Percentiles rank a stretch among this genome's conserved stretches.
These are phyloP conservation scores for Cantharis rufa DNA, from an alignment of 2,888 invertebrate species.

Conservation along the genomic window DNA sequence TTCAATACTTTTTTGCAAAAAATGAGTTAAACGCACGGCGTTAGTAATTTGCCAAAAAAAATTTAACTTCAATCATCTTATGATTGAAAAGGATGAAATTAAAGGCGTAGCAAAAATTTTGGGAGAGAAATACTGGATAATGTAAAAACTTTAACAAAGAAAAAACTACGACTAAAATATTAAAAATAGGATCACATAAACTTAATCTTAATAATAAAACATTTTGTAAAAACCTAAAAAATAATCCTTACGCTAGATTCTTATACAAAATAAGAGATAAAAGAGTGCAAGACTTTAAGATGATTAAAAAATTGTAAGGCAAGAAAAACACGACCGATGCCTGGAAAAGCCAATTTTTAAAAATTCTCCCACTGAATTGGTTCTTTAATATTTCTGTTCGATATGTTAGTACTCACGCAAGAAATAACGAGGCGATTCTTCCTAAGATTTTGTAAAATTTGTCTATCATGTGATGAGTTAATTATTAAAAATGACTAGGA, in stretches of 20 bases:
- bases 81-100: conserved; percentile 25
- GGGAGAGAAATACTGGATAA: conserved; percentile 49
- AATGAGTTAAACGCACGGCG: not conserved
- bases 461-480: not conserved
- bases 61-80: not conserved
- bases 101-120: conserved; percentile 34
- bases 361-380: not conserved
- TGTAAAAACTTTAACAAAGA: conserved; percentile 46
- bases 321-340: not conserved
- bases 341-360: not conserved
- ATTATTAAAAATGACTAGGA: not conserved
- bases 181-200: conserved; percentile 52
- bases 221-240: conserved; percentile 30
- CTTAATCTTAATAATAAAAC: conserved; percentile 41
- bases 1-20: not conserved
- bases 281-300: not conserved
- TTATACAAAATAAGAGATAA: not conserved
- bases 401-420: not conserved
- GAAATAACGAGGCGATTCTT: not conserved
- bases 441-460: not conserved
- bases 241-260: conserved; percentile 20
- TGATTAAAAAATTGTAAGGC: not conserved
- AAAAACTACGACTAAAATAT: conserved; percentile 41
- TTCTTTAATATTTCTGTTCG: not conserved
- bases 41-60: not conserved